Base-by-base conservation (phyloP, 1,140 invertebrate genomes). In the Leptopilina clavipes region DNA sequence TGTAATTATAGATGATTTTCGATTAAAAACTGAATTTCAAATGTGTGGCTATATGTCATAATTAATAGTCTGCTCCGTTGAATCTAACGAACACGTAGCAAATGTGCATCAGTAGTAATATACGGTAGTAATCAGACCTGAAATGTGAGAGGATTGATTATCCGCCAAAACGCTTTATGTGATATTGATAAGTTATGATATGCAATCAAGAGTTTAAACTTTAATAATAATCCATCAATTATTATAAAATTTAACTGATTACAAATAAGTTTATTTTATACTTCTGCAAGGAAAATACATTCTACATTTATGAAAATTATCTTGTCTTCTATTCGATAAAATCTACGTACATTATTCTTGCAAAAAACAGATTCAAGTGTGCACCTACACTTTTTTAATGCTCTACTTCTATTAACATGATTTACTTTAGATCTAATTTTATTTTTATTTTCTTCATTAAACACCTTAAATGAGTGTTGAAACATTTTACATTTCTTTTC, bases 91-190 rank as follows among this genome's bases (percentile, higher is more conserved):
- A 17, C 48, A 52, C 3, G 9, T 40, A n/a, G n/a, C n/a, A 52
- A 52, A n/a, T 17, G 48, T 52, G 48, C 48, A n/a, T n/a, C 48
- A 52, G n/a, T 52, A 52, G 48, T 52, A 17, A 52, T 52, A 17
- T 52, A 52, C 14, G 14, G 14, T 17, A 3, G 17, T n/a, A 17
- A 17, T 52, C 48, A 52, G 48, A 52, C 48, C 7, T 52, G 48
- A n/a, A 52, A 52, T 52, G 48, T 17, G 14, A 52, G 12, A 8
- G 48, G 7, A 52, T 52, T 52, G n/a, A 17, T 52, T 52, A 52
- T 52, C 17, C n/a, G n/a, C 14, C 48, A 52, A 52, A 52, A 52
- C 7, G 48, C n/a, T 52, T 52, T 52, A 52, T n/a, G n/a, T 17
- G 48, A 52, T 40, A 40, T 52, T n/a, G 14, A 52, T 52, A n/a